Base-by-base conservation (phyloP, 1,140 invertebrate species). In the Drosophila busckii region DNA sequence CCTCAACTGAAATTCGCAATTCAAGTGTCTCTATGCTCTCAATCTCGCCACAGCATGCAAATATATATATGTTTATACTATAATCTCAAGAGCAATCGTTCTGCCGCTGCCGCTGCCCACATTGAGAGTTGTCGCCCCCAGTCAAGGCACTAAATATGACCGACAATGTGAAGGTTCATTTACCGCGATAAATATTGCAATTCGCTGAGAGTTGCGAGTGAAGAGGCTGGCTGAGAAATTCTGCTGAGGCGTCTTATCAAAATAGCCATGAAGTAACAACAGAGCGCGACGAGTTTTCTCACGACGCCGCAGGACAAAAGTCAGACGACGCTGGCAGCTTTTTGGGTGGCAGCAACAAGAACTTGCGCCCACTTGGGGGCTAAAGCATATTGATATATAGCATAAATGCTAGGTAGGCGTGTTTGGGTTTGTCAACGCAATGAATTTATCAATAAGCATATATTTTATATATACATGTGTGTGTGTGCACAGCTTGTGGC, bases 161-260 rank as follows among this genome's bases (percentile, higher is more conserved):
- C 53, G 53, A 55, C 37, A 40, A 54, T 28, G 56, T 32, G 34
- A 73, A 45, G 75, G 73, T 80, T 80, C 73, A 82, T 35, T 82
- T 50, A 38, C 53, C 61, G 69, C 73, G 73, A 80, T 80, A 80
- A 80, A 73, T 50, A 70, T 80, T 73, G 63, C 75, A 52, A 71
- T 54, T 67, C 35, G 8, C 19, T 3, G 15, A n/a, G 26, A 42
- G 32, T 10, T 50, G 2, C 32, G 19, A 8, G 32, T 23, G 19
- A 7, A 26, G 45, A 38, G 7, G 48, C 25, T 19, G 17, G 19
- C 28, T 48, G 12, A 15, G n/a, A n/a, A n/a, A n/a, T n/a, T n/a
- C n/a, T n/a, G n/a, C n/a, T n/a, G n/a, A n/a, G 5, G 13, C 40
- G 68, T 48, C 70, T 75, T 78, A 78, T 78, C 73, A 78, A 62